phyloP scores from a whole-genome alignment of 2,888 invertebrate genomes.

The Cinara cedri region DNA sequence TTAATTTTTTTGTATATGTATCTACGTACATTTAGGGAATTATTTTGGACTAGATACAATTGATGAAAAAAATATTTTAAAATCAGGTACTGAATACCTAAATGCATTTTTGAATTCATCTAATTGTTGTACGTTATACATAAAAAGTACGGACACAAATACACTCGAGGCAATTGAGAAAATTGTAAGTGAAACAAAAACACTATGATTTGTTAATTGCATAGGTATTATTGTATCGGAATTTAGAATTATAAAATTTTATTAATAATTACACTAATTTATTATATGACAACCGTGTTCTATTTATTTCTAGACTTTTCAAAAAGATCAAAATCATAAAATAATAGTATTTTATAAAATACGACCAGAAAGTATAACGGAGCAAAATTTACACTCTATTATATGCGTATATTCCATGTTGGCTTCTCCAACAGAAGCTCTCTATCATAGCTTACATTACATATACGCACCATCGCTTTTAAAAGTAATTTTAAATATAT shows the following conservation, averaged over 20 bases:
- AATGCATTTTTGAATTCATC: constrained; percentile 30
- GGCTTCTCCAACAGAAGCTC: constrained; percentile 68
- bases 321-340: constrained; percentile 51
- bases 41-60: constrained; percentile 30
- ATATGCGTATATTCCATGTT: constrained; percentile 69
- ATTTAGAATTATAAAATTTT: no score
- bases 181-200: constrained; percentile 27
- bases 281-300: no score
- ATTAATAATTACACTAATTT: no score
- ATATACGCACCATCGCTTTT: constrained; percentile 67
- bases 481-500: constrained; percentile 61
- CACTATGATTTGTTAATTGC: not conserved
- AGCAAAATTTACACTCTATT: constrained; percentile 68
- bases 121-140: constrained; percentile 25
- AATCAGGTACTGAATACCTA: constrained; percentile 32
- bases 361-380: constrained; percentile 67
- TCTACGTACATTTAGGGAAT: not conserved
- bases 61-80: constrained; percentile 14
- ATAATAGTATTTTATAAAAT: constrained; percentile 70
- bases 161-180: constrained; percentile 31
- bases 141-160: constrained; percentile 4
- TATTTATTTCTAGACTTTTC: constrained; percentile 36
- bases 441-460: constrained; percentile 70
- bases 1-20: not conserved
- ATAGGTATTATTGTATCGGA: not conserved